Evolutionary conservation across 2,113 vertebrate genomes (phyloP), one percentile per base, ranked within the genome.

Genomic region (Corythornis cristatus): DNA sequence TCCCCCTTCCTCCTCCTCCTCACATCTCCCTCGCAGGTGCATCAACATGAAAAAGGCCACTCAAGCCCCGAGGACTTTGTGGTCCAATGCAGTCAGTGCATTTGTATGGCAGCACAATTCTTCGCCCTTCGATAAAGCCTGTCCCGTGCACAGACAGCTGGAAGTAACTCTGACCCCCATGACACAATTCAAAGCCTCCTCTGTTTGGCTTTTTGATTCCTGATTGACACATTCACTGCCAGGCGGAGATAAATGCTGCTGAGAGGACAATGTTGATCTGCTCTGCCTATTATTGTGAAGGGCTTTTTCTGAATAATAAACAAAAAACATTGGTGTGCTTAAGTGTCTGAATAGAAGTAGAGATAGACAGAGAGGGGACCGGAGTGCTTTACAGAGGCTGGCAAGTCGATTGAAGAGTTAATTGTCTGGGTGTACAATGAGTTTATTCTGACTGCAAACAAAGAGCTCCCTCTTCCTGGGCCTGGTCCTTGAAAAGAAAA

Each of bases 161-260:
- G 98, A 98, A 98, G 97, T 96, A 96, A 96, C 97, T 97, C 97
- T 96, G 96, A 98, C 98, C 98, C 97, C 98, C 9, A 6, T 96
- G 97, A 97, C 97, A 98, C 96, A 28, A 95, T 93, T 98, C 97
- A 98, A 98, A 98, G 98, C 96, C 96, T 95, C 91, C 96, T 98
- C 96, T 98, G 96, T 98, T 97, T 98, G 96, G 96, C 98, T 98
- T 98, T 98, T 98, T 98, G 98, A 98, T 98, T 98, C 92, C 97
- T 98, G 98, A 98, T 98, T 98, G 98, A 98, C 98, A 97, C 90
- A 92, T 95, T 98, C 70, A 75, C 97, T 98, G 97, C 96, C 89
- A n/a, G 95, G 93, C 92, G 2, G 97, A 98, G 98, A 98, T 95
- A 97, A 98, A 98, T 97, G 97, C 96, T n/a, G 28, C 68, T 92